phyloP scores from a whole-genome alignment of 2,113 vertebrate species.

The Phrynosoma platyrhinos region DNA sequence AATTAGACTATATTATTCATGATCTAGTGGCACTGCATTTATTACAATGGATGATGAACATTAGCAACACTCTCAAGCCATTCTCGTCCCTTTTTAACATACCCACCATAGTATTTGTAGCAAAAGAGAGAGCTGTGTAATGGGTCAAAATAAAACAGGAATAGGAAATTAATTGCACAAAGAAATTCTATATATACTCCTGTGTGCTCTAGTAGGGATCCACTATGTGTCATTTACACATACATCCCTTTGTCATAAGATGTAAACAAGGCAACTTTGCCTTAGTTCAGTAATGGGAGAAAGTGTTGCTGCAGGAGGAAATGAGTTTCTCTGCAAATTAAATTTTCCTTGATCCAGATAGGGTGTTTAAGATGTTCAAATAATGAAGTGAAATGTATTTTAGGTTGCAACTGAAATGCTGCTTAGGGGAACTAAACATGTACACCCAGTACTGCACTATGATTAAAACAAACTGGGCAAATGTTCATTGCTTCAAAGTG shows the following conservation, averaged over 20 bases:
- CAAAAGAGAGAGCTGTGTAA: conserved; percentile 54
- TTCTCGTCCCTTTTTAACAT: background rate
- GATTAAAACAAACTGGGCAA: conserved; percentile 52
- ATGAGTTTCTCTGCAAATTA: conserved; percentile 71
- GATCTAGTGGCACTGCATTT: too few relatives aligned
- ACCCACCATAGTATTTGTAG: background rate
- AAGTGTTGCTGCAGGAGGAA: conserved; percentile 70
- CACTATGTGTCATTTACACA: background rate
- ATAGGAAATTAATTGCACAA: conserved; percentile 13
- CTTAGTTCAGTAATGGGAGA: conserved; percentile 50
- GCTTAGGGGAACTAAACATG: conserved; percentile 53
- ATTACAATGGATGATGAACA: too few relatives aligned
- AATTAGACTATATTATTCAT: too few relatives aligned
- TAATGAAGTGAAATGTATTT: conserved; percentile 76
- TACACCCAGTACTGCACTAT: conserved; percentile 33
- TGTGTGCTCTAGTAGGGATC: background rate
- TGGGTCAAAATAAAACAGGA: conserved; percentile 46
- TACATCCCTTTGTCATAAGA: background rate
- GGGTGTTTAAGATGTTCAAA: conserved; percentile 65
- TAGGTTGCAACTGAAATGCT: conserved; percentile 45
- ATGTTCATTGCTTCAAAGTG: conserved; percentile 28
- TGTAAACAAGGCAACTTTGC: conserved; percentile 29
- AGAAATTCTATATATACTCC: conserved; percentile 8
- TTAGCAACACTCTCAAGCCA: too few relatives aligned
- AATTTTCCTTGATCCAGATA: conserved; percentile 60